Evolutionary conservation across 2,797 vertebrate genomes (phyloP).

Genomic region (Pseudotriccus pelzelni): DNA sequence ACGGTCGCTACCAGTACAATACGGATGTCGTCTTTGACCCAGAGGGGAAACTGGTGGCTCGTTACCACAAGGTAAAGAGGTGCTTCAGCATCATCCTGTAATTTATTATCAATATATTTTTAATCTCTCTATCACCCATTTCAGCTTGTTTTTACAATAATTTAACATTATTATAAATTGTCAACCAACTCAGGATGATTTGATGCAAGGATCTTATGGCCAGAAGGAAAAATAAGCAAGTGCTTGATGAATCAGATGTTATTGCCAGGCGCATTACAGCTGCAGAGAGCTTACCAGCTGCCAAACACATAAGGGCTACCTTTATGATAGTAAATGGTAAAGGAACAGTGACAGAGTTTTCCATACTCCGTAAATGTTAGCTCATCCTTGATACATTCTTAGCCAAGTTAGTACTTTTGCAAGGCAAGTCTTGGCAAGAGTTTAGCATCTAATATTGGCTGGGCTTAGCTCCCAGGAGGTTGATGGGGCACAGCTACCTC

Average conservation of each 20-base stretch:
- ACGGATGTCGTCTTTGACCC: constrained; percentile 69
- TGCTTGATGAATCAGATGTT: neutral
- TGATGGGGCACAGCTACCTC: neutral
- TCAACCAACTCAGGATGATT: neutral
- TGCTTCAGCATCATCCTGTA: neutral
- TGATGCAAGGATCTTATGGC: neutral
- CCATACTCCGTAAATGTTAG: neutral
- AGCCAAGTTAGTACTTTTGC: neutral
- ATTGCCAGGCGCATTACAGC: fast-evolving
- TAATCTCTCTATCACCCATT: neutral
- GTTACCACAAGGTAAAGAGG: constrained; percentile 75
- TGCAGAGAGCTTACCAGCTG: neutral
- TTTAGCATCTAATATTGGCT: neutral
- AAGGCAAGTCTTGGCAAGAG: neutral
- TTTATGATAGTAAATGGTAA: neutral
- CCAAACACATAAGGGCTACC: neutral
- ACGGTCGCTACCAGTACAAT: constrained; percentile 75
- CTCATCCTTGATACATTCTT: fast-evolving
- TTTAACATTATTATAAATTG: neutral
- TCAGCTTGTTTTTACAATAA: neutral
- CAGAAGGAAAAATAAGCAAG: neutral
- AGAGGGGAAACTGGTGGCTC: constrained; percentile 73
- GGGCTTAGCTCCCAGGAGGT: neutral
- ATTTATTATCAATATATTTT: neutral
- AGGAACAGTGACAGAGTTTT: neutral